Base-by-base conservation (phyloP, 2,888 invertebrate species). In the Aphidius colemani region DNA sequence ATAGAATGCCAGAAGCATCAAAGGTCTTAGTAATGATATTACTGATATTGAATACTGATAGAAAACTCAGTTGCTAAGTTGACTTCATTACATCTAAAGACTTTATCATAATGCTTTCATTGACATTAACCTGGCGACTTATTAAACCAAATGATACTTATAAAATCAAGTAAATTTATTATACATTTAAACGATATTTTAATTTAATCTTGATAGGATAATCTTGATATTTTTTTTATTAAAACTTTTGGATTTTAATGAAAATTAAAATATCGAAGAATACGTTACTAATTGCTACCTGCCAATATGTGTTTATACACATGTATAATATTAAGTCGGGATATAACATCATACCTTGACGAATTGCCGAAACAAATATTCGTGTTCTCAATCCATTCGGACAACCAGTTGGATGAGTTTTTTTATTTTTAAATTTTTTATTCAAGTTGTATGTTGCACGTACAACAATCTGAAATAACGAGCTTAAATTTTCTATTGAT, bases 41-140 rank as follows among this genome's bases (percentile, higher is more conserved):
- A 67, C 66, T 64, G 67, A 70, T 72, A 72, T 71, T 71, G 71
- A 71, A 72, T 72, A 72, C 70, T 69, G 71, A 72, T 71, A 66
- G 65, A 65, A 46, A 50, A 48, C 13, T 53, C 50, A 64, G 49
- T 40, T 58, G 61, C 58, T 64, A 55, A 51, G 64, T 68, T 66
- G 66, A 66, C 72, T 72, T 69, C 70, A 72, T 72, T 72, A 66
- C 51, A 50, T 7, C 7, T 30, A 39, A 57, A 57, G 67, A 71
- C 30, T 72, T 71, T 69, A 69, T 69, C 64, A 63, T 46, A 41
- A 59, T 53, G 53, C 58, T 63, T 63, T 53, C 39, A 10, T 53
- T 46, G 56, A 61, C 61, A 13, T 59, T 30, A 7, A 39, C 40
- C 40, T 49, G 44, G 44, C 48, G 49, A 48, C 59, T 59, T 59